Percentiles rank a stretch among this genome's conserved stretches.
phyloP scores from a whole-genome alignment of 2,113 vertebrate species.

The Thryonomys swinderianus region DNA sequence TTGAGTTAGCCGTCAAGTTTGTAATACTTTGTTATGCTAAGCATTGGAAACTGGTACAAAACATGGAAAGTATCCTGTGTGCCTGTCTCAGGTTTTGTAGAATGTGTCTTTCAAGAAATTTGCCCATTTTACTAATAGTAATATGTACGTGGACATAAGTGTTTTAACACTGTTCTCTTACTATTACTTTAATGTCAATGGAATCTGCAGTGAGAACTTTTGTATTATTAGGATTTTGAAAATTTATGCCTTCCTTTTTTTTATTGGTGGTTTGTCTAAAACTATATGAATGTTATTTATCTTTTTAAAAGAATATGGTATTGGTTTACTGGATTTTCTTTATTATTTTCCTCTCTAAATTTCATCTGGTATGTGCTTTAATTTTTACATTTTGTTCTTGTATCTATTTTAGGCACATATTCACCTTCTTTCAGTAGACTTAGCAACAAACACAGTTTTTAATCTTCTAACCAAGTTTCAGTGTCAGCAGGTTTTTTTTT shows the following conservation, averaged over 20 bases:
- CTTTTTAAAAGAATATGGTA: background rate
- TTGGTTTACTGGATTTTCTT: background rate
- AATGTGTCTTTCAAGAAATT: background rate
- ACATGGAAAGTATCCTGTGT: background rate
- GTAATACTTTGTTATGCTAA: background rate
- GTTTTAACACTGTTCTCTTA: background rate
- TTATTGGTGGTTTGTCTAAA: background rate
- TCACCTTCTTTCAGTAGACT: background rate
- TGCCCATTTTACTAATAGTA: background rate
- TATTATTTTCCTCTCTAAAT: background rate
- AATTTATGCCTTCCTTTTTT: background rate
- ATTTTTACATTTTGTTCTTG: background rate
- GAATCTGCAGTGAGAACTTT: background rate
- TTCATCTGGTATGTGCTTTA: background rate
- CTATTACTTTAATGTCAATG: background rate
- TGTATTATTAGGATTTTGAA: background rate
- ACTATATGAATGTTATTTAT: background rate
- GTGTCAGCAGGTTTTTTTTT: background rate
- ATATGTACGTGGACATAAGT: background rate
- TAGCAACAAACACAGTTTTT: background rate
- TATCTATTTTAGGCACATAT: background rate
- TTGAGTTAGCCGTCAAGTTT: background rate
- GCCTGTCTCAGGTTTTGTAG: background rate
- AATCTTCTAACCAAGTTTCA: background rate
- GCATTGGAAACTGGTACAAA: background rate